Base-by-base conservation (phyloP, 2,113 vertebrate species). In the Oriolus oriolus region DNA sequence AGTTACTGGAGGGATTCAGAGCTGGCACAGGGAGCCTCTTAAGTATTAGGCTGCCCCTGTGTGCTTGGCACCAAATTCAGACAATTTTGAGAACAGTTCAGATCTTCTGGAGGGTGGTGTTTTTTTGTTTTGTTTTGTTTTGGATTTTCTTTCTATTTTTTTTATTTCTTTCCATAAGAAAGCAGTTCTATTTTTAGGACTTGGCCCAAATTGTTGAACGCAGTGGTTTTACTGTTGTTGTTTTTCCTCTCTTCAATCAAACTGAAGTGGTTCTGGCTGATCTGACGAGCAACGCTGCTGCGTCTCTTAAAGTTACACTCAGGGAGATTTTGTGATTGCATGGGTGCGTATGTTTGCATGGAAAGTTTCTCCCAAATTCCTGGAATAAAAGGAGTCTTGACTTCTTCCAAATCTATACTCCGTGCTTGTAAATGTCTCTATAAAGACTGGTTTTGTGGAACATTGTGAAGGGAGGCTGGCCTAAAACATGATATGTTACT, bases 111-210 rank as follows among this genome's bases (percentile, higher is more conserved):
- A 84, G 35, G 11, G 4, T 54, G 33, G 7, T 11, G 33, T 82
- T 4, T 64, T 37, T 57, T 84, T 88, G 50, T 69, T 37, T 39
- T 60, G 11, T 39, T 90, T 84, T 59, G 31, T 13, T 65, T 74
- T 19, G 41, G 30, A n/a, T 35, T 50, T 44, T 56, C n/a, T 77
- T 84, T 89, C 65, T 95, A 9, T 31, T 76, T 76, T 85, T 85
- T 98, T 95, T 96, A 87, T 97, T 96, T 97, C 74, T 97, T 97
- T 97, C 94, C 75, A 4, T 97, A 97, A 97, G 94, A 97, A 98
- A 97, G 85, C 89, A 78, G 85, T 84, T 70, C 97, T 98, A 97
- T 98, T 98, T 98, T 98, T 97, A 98, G 96, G 53, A 96, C 78
- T 97, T 98, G 97, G 97, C 95, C 73, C n/a, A 70, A 71, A 83